These are phyloP conservation scores for Cotesia chilonis DNA, from an alignment of 1,140 invertebrate species.

Conservation along the genomic window DNA sequence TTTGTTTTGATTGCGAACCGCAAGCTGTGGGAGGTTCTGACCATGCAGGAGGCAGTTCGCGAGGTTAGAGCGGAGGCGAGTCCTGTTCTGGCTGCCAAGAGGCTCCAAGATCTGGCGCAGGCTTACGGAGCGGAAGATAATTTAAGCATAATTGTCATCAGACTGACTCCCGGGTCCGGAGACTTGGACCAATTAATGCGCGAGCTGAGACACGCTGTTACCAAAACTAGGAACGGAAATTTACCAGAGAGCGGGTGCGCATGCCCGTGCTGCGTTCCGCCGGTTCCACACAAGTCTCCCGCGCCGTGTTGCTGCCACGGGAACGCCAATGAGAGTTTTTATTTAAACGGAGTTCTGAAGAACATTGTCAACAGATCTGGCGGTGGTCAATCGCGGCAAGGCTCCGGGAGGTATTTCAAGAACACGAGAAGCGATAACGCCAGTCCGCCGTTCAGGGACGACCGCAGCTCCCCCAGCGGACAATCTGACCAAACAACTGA, in stretches of 20 bases:
- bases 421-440: constrained; percentile 50
- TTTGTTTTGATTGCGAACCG: constrained; percentile 83
- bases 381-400: constrained; percentile 31
- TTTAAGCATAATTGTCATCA: constrained; percentile 79
- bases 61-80: constrained; percentile 79
- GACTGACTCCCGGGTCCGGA: constrained; percentile 69
- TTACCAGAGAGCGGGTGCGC: constrained; percentile 62
- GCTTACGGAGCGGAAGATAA: constrained; percentile 84
- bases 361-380: constrained; percentile 56
- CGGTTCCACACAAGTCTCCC: constrained; percentile 52
- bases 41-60: constrained; percentile 76
- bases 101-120: constrained; percentile 82
- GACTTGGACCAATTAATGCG: constrained; percentile 79
- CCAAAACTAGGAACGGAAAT: constrained; percentile 66
- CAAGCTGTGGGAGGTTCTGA: constrained; percentile 80
- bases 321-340: constrained; percentile 55
- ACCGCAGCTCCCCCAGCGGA: constrained; percentile 82
- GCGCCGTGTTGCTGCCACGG: constrained; percentile 56
- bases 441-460: constrained; percentile 58
- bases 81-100: constrained; percentile 80
- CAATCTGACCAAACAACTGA: constrained; percentile 78
- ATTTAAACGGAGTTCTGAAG: constrained; percentile 61
- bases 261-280: constrained; percentile 59
- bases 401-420: constrained; percentile 41
- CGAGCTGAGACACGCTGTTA: constrained; percentile 77